phyloP scores from a whole-genome alignment of 2,113 vertebrate genomes.

The Oreotragus oreotragus region DNA sequence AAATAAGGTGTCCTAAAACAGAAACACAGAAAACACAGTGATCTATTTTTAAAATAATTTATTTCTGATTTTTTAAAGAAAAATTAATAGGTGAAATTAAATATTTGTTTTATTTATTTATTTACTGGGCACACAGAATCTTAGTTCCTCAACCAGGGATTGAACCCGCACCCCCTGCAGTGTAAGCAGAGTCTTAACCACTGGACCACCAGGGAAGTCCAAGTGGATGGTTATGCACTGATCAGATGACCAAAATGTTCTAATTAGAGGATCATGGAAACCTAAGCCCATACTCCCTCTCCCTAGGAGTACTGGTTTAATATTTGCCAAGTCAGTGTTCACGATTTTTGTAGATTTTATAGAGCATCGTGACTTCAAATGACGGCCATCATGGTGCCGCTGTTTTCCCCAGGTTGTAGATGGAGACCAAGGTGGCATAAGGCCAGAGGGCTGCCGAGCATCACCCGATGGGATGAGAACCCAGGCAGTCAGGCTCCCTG shows the following conservation, averaged over 20 bases:
- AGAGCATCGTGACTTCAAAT: background rate
- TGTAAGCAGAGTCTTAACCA: background rate
- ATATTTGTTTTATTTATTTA: background rate
- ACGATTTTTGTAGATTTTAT: background rate
- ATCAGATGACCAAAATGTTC: background rate
- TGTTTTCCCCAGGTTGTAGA: background rate
- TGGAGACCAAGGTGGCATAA: background rate
- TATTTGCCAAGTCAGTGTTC: background rate
- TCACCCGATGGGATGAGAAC: background rate
- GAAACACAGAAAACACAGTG: background rate
- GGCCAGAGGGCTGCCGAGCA: background rate
- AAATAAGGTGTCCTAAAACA: background rate
- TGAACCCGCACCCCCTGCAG: background rate
- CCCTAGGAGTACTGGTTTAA: background rate
- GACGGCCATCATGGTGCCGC: background rate
- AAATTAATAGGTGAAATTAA: background rate
- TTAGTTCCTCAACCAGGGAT: background rate
- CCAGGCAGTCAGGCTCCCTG: background rate
- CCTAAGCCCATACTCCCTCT: background rate
- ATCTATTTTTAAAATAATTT: background rate
- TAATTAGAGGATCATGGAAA: background rate
- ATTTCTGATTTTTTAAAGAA: background rate
- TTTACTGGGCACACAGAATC: background rate
- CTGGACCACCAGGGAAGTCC: background rate
- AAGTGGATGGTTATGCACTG: background rate